These are phyloP conservation scores for Anoplius nigerrimus DNA, from an alignment of 2,888 invertebrate genomes.

Conservation along the genomic window DNA sequence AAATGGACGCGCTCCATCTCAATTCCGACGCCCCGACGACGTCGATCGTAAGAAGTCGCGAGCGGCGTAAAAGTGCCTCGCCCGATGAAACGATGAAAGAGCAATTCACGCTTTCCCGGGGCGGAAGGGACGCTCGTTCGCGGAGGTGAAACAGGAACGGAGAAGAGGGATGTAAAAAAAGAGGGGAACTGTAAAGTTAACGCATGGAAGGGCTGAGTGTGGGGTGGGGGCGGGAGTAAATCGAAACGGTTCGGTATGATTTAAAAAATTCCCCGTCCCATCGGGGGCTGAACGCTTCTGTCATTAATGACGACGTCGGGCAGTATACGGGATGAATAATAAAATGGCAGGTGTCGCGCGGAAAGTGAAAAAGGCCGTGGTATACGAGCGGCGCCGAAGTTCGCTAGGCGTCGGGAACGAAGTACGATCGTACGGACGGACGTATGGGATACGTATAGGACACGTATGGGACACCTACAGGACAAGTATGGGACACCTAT, in stretches of 20 bases:
- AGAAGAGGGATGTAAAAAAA: background rate
- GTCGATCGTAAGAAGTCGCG: constrained; percentile 18
- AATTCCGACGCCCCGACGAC: constrained; percentile 42
- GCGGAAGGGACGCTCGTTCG: background rate
- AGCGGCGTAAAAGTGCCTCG: background rate
- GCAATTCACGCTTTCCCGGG: constrained; percentile 21
- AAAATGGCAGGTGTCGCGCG: constrained; percentile 31
- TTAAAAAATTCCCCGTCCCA: constrained; percentile 10
- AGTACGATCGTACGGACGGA: constrained; percentile 9
- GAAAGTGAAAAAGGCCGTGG: background rate
- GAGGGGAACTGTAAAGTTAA: background rate
- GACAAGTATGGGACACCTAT: too few relatives aligned
- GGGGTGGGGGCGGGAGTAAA: constrained; percentile 21
- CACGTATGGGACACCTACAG: too few relatives aligned
- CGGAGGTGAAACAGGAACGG: background rate
- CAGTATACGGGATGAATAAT: constrained; percentile 41
- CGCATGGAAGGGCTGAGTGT: background rate
- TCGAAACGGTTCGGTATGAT: constrained; percentile 34
- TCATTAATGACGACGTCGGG: constrained; percentile 11
- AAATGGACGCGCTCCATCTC: constrained; percentile 49
- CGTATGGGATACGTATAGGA: constrained; percentile 9
- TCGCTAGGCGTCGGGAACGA: constrained; percentile 27
- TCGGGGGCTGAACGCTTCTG: constrained; percentile 17
- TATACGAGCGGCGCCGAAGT: constrained; percentile 18
- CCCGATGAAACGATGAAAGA: constrained; percentile 13